Evolutionary conservation across 2,113 vertebrate genomes (phyloP).

Genomic region (Progne subis): DNA sequence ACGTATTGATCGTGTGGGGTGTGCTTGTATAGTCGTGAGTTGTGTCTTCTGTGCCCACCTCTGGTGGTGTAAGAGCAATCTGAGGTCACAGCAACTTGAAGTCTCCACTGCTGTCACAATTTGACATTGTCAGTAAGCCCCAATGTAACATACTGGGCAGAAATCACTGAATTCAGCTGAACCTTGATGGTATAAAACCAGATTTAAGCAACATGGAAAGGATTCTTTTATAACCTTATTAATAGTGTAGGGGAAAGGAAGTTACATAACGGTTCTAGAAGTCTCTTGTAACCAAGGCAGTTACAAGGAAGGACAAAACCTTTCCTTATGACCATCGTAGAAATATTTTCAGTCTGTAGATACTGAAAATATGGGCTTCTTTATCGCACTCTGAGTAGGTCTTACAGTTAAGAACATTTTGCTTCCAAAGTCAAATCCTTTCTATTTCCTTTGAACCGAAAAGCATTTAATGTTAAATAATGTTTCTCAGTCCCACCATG

Average conservation of each 20-base stretch:
- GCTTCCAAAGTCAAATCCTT: background rate
- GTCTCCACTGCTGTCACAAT: background rate
- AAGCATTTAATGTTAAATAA: background rate
- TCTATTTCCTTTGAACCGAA: background rate
- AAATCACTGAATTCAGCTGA: background rate
- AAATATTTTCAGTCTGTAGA: background rate
- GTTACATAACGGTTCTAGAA: background rate
- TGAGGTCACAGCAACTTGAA: background rate
- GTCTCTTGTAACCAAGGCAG: background rate
- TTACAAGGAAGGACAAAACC: background rate
- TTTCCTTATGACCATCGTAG: background rate
- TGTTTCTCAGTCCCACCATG: background rate
- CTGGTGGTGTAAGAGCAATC: background rate
- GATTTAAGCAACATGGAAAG: background rate
- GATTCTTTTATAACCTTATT: background rate
- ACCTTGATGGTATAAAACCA: background rate
- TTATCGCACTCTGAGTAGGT: background rate
- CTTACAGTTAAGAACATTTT: background rate
- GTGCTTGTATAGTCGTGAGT: fast-evolving
- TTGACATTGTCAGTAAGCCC: background rate
- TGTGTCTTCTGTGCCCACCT: background rate
- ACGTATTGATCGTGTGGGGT: fast-evolving
- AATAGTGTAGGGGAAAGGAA: background rate
- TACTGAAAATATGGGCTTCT: background rate
- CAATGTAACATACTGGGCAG: background rate